Conservation (phyloP, 2,888 invertebrate species). For the Chymomyza caudatula region DNA sequence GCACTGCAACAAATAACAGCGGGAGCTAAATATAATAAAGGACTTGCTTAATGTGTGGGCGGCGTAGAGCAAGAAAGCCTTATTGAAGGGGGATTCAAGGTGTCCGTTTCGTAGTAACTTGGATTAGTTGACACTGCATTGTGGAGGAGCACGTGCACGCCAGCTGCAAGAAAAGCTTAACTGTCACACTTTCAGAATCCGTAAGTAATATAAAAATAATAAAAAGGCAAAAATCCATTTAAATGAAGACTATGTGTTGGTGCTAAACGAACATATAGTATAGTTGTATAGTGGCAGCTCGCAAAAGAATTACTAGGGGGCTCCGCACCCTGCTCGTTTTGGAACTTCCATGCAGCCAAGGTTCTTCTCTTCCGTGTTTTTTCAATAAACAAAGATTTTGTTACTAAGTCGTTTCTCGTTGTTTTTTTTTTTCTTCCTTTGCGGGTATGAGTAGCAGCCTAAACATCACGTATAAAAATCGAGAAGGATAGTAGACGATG, state of each 20-base stretch:
- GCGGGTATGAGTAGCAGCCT: too few relatives aligned
- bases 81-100: not conserved
- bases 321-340: too few relatives aligned
- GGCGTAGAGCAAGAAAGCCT: not conserved
- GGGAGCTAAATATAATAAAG: not conserved
- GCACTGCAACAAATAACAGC: not conserved
- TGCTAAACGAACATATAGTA: not conserved
- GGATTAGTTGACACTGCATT: not conserved
- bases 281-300: not conserved
- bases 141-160: conserved; percentile 6
- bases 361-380: too few relatives aligned
- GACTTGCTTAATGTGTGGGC: not conserved
- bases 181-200: conserved; percentile 17
- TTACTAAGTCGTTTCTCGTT: too few relatives aligned
- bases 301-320: too few relatives aligned
- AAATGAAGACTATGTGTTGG: conserved; percentile 37
- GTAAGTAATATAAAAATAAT: not conserved
- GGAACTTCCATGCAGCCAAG: too few relatives aligned
- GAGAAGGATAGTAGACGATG: too few relatives aligned
- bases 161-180: conserved; percentile 40
- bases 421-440: too few relatives aligned
- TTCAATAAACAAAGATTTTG: too few relatives aligned
- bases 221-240: conserved; percentile 42
- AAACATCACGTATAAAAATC: too few relatives aligned
- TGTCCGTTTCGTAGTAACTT: not conserved